These are phyloP conservation scores for Sepioteuthis lessoniana DNA, from an alignment of 2,888 invertebrate genomes.

Conservation along the genomic window DNA sequence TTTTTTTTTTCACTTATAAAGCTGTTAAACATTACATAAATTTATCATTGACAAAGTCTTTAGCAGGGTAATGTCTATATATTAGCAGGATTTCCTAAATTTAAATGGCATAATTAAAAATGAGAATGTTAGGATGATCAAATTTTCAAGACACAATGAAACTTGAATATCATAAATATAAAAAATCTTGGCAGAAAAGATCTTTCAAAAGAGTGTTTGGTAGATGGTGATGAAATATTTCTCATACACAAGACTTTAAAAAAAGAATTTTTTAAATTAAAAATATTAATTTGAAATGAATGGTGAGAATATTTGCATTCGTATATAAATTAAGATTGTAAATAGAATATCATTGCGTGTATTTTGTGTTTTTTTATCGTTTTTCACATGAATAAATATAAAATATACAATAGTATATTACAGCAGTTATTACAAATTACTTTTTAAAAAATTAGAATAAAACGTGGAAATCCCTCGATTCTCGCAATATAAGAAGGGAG, in stretches of 20 bases:
- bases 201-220: background rate
- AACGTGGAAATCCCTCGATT: background rate
- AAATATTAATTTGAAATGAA: background rate
- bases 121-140: background rate
- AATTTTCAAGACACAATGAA: background rate
- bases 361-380: background rate
- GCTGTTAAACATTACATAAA: background rate
- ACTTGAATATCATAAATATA: background rate
- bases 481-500: background rate
- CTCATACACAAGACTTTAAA: background rate
- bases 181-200: background rate
- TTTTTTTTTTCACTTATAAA: background rate
- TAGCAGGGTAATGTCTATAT: background rate
- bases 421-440: constrained; percentile 25
- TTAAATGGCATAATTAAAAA: background rate
- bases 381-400: constrained; percentile 21
- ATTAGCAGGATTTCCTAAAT: background rate
- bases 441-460: background rate
- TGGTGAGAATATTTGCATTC: background rate
- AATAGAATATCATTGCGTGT: background rate
- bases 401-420: constrained; percentile 23
- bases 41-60: background rate
- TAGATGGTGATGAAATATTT: background rate
- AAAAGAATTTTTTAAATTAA: background rate
- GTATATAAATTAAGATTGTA: background rate